Evolutionary conservation across 2,797 vertebrate genomes (phyloP).

Genomic region (Xiphorhynchus erythropygius): DNA sequence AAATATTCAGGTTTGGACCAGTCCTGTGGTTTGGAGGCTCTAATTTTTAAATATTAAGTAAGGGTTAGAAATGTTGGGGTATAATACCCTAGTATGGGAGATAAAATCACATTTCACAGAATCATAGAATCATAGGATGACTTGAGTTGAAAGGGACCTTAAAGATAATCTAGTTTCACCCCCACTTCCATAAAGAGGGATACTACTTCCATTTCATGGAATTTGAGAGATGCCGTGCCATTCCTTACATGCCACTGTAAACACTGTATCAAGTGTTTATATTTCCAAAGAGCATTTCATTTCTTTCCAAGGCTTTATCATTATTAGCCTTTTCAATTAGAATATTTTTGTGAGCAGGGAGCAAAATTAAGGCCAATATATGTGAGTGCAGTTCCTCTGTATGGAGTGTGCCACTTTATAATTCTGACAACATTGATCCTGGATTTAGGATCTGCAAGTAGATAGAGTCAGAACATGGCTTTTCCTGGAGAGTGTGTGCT

Average conservation of each 20-base stretch:
- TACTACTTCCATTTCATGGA: background rate
- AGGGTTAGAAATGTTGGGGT: background rate
- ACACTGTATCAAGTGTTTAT: background rate
- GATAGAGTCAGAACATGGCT: background rate
- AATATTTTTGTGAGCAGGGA: background rate
- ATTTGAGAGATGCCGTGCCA: background rate
- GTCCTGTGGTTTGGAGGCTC: background rate
- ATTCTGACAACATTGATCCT: background rate
- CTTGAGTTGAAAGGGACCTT: background rate
- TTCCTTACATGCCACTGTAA: background rate
- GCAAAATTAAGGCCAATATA: background rate
- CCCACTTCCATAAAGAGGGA: background rate
- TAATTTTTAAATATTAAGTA: background rate
- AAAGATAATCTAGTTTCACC: background rate
- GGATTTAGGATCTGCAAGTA: background rate
- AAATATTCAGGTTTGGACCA: background rate
- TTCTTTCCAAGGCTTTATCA: background rate
- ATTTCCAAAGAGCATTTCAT: background rate
- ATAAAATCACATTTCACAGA: background rate
- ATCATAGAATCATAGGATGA: background rate
- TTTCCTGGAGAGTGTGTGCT: conserved; percentile 1
- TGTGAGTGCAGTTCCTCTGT: background rate
- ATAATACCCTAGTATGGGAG: background rate
- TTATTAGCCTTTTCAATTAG: background rate
- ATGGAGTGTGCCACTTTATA: background rate